Evolutionary conservation across 2,888 invertebrate species (phyloP).

Genomic region (Caenorhabditis sulstoni): DNA sequence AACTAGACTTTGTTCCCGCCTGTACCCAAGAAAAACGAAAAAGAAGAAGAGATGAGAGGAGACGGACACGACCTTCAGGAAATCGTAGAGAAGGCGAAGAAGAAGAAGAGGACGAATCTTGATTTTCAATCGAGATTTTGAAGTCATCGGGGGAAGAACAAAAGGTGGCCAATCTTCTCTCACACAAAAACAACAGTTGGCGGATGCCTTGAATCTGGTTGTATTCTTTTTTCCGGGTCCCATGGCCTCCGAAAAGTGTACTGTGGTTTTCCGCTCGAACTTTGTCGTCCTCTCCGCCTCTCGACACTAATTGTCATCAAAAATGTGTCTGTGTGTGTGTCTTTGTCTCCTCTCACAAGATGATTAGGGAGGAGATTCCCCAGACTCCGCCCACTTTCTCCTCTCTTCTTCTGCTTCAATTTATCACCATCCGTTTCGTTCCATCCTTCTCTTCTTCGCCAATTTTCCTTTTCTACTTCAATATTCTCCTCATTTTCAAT

Average conservation of each 20-base stretch:
- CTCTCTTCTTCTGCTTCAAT: conserved; percentile 5
- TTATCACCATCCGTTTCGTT: conserved; percentile 33
- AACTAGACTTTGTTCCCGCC: conserved; percentile 15
- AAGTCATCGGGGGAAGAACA: no score
- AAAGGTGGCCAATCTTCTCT: no score
- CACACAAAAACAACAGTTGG: conserved; percentile 4
- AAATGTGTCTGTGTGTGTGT: conserved; percentile 3
- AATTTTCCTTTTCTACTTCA: background rate
- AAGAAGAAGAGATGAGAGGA: no score
- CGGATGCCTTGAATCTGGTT: no score
- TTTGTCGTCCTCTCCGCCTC: conserved; percentile 20
- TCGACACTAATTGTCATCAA: conserved; percentile 46
- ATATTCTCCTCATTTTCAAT: background rate
- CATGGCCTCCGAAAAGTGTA: conserved; percentile 1
- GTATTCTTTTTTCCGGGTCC: no score
- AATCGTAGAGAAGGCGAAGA: no score
- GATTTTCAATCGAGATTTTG: no score
- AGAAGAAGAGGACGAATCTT: no score
- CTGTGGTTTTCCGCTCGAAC: conserved; percentile 32
- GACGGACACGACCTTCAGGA: no score
- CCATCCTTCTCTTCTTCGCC: background rate
- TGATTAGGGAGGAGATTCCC: conserved; percentile 24
- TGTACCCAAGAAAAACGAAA: no score
- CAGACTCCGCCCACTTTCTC: conserved; percentile 24
- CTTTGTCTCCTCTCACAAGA: conserved; percentile 18